Percentiles rank a stretch among this genome's conserved stretches.
These are phyloP conservation scores for Clarias batrachus DNA, from an alignment of 2,113 vertebrate genomes.

Conservation along the genomic window DNA sequence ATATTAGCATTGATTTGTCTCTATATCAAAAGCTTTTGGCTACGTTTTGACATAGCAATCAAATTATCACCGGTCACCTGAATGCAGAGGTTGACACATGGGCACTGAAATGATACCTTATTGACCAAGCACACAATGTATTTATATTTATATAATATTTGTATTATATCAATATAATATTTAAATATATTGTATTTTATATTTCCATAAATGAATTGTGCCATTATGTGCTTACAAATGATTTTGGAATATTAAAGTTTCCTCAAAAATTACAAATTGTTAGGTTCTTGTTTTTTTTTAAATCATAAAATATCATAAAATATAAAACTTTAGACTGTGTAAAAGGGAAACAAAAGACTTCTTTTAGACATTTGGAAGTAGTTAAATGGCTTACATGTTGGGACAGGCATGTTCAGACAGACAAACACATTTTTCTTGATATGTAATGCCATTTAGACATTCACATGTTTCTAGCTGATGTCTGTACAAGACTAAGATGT, in stretches of 20 bases:
- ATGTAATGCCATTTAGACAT: neutral
- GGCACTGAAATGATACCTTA: neutral
- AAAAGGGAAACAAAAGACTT: slow-evolving; percentile 11
- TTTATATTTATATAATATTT: neutral
- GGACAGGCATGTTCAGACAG: slow-evolving; percentile 2
- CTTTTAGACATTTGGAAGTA: slow-evolving; percentile 8
- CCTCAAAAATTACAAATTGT: neutral
- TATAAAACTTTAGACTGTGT: neutral
- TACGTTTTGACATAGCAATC: neutral
- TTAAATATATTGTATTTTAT: too few species aligned
- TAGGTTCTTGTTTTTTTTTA: neutral
- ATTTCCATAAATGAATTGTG: neutral
- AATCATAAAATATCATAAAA: neutral
- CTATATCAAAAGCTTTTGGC: neutral
- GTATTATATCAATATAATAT: too few species aligned
- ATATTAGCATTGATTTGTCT: neutral
- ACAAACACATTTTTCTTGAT: slow-evolving; percentile 1
- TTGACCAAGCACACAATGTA: neutral
- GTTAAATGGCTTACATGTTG: slow-evolving; percentile 3
- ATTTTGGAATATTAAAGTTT: neutral
- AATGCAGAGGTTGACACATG: slow-evolving; percentile 12
- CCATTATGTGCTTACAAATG: neutral
- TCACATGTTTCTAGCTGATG: slow-evolving; percentile 21
- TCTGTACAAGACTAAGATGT: neutral
- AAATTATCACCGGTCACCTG: neutral